Percentiles rank a stretch among this genome's conserved stretches.
Conservation (phyloP, 2,113 vertebrate species). For the Psettodes erumei region DNA sequence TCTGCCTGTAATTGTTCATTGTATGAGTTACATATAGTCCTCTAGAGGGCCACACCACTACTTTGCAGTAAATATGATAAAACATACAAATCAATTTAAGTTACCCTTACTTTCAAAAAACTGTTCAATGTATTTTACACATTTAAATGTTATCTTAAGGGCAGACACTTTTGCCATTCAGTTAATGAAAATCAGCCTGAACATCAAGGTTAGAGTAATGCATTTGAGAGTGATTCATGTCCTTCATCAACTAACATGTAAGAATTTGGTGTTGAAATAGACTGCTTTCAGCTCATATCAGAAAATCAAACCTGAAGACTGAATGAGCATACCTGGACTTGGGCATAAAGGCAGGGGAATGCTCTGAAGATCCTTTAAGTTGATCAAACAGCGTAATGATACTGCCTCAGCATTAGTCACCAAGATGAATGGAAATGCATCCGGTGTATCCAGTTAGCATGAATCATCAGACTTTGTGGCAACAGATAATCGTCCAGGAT, state of each 20-base stretch:
- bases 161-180: not conserved
- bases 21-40: not conserved
- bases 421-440: not conserved
- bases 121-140: no score
- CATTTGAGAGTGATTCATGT: not conserved
- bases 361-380: constrained; percentile 1
- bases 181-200: not conserved
- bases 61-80: no score
- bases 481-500: constrained; percentile 29
- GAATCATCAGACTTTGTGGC: constrained; percentile 58
- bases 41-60: not conserved
- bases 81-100: not conserved
- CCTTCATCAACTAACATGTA: not conserved
- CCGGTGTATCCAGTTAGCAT: constrained; percentile 53
- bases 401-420: constrained; percentile 48
- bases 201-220: not conserved
- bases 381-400: constrained; percentile 25
- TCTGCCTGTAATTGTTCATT: not conserved
- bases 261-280: not conserved
- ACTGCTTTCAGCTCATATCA: not conserved
- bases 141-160: not conserved
- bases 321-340: not conserved
- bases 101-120: no score
- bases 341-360: constrained; percentile 12
- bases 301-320: not conserved